phyloP scores from a whole-genome alignment of 2,888 invertebrate species.

The Gordius sp. region DNA sequence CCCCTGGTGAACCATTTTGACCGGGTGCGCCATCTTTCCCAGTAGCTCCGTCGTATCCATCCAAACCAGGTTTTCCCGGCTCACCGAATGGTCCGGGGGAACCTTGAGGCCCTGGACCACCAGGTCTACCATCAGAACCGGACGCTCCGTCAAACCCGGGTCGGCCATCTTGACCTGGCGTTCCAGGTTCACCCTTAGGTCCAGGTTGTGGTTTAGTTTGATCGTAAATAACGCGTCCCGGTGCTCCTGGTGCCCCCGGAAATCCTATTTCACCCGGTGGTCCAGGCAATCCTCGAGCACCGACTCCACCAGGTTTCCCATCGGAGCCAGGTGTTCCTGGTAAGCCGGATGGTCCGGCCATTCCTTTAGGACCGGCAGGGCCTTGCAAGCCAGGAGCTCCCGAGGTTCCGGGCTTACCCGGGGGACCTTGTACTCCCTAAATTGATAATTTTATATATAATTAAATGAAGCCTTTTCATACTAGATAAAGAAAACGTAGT shows the following conservation, averaged over 20 bases:
- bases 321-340: neutral
- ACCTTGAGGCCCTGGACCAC: neutral
- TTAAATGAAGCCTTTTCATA: neutral
- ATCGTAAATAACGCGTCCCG: no score
- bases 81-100: neutral
- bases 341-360: neutral
- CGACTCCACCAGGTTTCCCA: neutral
- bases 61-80: neutral
- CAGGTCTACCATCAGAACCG: neutral
- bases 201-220: no score
- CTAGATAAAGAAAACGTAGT: neutral
- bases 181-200: neutral
- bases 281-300: neutral
- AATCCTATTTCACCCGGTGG: neutral
- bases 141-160: neutral
- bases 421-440: no score
- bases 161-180: neutral
- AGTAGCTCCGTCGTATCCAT: neutral
- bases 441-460: neutral
- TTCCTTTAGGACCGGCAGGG: neutral
- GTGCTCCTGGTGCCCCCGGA: neutral
- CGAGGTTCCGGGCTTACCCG: neutral
- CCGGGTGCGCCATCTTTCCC: neutral
- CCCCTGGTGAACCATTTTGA: neutral
- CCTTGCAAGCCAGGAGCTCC: neutral